Base-by-base conservation (phyloP, 1,140 invertebrate genomes). In the Panonychus citri region DNA sequence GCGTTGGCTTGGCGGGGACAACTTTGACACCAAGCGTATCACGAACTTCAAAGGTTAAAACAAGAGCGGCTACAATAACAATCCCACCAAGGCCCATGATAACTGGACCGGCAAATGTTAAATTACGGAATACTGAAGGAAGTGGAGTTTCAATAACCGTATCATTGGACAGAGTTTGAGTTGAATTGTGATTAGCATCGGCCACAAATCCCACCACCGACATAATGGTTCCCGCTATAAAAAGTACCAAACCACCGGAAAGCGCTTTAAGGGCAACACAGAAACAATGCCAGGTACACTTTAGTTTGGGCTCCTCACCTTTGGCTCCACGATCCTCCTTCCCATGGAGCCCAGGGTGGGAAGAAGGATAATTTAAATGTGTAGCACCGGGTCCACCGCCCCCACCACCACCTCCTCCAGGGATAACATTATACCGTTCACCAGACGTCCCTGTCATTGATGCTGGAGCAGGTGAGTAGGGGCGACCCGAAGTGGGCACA, bases 81-180 rank as follows among this genome's bases (percentile, higher is more conserved):
- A 91, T 74, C 82, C 83, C 85, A 72, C 86, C 86, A 39, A 89
- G 78, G 37, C 85, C 86, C 86, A 90, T 89, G 26, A 90, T 81
- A 57, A 88, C 86, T 10, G 86, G 86, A 10, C 85, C 86, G 3
- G 84, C 85, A 64, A 88, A 89, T 1, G 85, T 86, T 1, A 90
- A 71, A 66, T 90, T 89, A 69, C 87, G 87, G 34, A 89, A 73
- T 65, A 87, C 83, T 27, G 39, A 13, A 12, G 46, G 19, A 3
- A 55, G 28, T 19, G 43, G 43, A n/a, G 21, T 24, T 58, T 58
- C 52, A 24, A 5, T 26, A n/a, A 17, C 17, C 5, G n/a, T 24
- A 12, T 25, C 24, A 26, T n/a, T 62, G 60, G 1, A 53, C 27
- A 17, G 52, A 28, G 26, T 48, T 8, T 42, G 57, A 37, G 15